Percentiles rank a stretch among this genome's conserved stretches.
These are phyloP conservation scores for crab-eating macaque (Macaca fascicularis) DNA, from an alignment of 2,113 vertebrate genomes.

Conservation along the genomic window T2T-MFA8v1.1 NC_088377.1:14077001-14077500, in stretches of 20 bases:
- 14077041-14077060: too few relatives aligned
- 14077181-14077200: not conserved
- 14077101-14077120: not conserved
- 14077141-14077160: not conserved
- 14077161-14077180: not conserved
- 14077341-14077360: not conserved
- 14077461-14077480: not conserved
- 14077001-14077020: too few relatives aligned
- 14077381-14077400: not conserved
- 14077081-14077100: too few relatives aligned
- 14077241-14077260: not conserved
- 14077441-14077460: not conserved
- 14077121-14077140: not conserved
- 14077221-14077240: not conserved
- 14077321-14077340: not conserved
- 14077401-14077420: not conserved
- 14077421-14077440: not conserved
- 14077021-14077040: too few relatives aligned
- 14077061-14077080: too few relatives aligned
- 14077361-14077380: not conserved
- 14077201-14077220: not conserved
- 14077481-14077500: too few relatives aligned
- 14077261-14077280: rapidly evolving
- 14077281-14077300: not conserved
- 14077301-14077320: rapidly evolving